Evolutionary conservation across 2,797 vertebrate genomes (phyloP).

Genomic region (Myotis myotis): DNA sequence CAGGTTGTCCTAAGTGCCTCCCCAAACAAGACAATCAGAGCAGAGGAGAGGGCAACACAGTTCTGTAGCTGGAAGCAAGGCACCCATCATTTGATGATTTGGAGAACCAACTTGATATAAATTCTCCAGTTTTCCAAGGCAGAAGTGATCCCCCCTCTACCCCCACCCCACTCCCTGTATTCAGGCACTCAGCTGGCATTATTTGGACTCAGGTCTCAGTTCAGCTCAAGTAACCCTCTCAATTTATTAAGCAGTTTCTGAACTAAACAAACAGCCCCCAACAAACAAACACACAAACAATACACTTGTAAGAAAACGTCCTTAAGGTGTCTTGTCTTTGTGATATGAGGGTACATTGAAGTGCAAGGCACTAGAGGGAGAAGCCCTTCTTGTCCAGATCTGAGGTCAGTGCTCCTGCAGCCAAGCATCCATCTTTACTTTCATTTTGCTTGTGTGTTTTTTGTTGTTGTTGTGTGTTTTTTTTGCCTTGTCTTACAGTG

Average conservation of each 20-base stretch:
- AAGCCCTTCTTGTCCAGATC: background rate
- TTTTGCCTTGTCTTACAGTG: conserved; percentile 36
- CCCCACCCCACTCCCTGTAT: background rate
- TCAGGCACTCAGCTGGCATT: background rate
- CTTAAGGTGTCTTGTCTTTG: background rate
- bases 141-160: background rate
- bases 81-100: background rate
- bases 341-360: background rate
- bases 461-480: background rate
- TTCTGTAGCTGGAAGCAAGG: background rate
- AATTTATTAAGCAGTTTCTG: background rate
- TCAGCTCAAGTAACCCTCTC: background rate
- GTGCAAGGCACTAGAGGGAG: no score
- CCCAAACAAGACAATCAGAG: background rate
- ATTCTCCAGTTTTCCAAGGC: background rate
- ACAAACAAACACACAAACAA: background rate
- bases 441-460: background rate
- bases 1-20: background rate
- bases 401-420: background rate
- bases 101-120: background rate
- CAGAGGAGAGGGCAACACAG: background rate
- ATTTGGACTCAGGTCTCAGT: background rate
- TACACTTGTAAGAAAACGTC: background rate
- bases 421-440: conserved; percentile 24
- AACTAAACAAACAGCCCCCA: background rate